phyloP scores from a whole-genome alignment of 2,113 vertebrate genomes.

The Sterrhoptilus dennistouni region DNA sequence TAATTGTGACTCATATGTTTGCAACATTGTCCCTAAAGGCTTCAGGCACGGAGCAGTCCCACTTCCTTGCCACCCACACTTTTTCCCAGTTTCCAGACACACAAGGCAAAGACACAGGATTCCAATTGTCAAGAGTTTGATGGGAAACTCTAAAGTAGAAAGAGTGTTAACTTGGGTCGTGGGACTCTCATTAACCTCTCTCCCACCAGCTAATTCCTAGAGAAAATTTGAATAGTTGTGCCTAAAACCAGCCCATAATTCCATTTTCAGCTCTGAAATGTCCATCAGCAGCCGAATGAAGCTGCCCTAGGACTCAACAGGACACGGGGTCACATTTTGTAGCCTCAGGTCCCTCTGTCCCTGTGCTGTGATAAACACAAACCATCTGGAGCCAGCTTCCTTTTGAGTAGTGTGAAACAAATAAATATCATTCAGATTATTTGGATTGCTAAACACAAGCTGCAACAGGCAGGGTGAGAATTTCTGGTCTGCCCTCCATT shows the following conservation, averaged over 20 bases:
- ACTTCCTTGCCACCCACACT: constrained; percentile 46
- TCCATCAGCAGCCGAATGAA: neutral
- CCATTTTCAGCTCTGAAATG: neutral
- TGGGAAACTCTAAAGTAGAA: constrained; percentile 27
- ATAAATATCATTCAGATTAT: neutral
- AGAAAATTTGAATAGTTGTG: neutral
- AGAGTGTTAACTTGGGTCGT: neutral
- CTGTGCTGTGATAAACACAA: neutral
- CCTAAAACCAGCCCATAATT: neutral
- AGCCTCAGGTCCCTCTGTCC: neutral
- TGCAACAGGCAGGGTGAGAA: neutral
- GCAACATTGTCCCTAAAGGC: constrained; percentile 34
- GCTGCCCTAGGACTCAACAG: neutral
- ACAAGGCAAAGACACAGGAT: constrained; percentile 15
- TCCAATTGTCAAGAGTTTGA: neutral
- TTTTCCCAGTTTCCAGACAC: neutral
- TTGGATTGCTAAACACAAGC: neutral
- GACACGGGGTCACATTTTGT: neutral
- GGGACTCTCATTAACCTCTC: constrained; percentile 20
- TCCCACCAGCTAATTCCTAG: neutral
- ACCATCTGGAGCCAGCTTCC: neutral
- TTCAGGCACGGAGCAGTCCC: neutral
- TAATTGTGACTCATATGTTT: constrained; percentile 29
- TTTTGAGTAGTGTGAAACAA: neutral
- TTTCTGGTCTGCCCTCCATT: neutral